Percentiles rank a stretch among this genome's conserved stretches.
phyloP scores from a whole-genome alignment of 2,797 vertebrate genomes.

The Poeciliopsis infans region DNA sequence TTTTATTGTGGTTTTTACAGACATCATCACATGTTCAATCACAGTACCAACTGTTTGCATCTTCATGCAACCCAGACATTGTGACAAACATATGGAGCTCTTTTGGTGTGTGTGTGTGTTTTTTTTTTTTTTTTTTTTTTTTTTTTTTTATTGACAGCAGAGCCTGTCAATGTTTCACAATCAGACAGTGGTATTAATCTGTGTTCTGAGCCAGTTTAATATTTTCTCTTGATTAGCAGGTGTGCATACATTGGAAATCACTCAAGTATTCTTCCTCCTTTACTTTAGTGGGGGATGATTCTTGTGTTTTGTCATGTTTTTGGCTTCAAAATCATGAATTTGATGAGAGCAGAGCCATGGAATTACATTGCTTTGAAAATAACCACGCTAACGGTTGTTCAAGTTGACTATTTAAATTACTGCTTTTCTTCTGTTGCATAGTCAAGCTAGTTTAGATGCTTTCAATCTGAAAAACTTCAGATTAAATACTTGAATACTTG shows the following conservation, averaged over 20 bases:
- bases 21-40: background rate
- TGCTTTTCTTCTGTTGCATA: background rate
- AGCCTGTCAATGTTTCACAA: background rate
- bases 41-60: background rate
- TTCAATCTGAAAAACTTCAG: background rate
- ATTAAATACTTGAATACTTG: no score
- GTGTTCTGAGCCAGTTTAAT: background rate
- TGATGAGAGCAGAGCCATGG: background rate
- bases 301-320: background rate
- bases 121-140: background rate
- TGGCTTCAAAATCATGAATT: background rate
- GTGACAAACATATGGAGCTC: background rate
- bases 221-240: slow-evolving; percentile 1
- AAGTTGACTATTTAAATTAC: background rate
- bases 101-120: background rate
- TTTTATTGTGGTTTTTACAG: background rate
- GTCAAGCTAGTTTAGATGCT: background rate
- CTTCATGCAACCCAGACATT: background rate
- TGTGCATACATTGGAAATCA: background rate
- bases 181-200: background rate
- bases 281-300: background rate
- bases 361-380: background rate
- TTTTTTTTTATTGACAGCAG: background rate
- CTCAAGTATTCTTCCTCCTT: background rate
- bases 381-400: background rate